Base-by-base conservation (phyloP, 2,113 vertebrate genomes). In the Desmodus rotundus region DNA sequence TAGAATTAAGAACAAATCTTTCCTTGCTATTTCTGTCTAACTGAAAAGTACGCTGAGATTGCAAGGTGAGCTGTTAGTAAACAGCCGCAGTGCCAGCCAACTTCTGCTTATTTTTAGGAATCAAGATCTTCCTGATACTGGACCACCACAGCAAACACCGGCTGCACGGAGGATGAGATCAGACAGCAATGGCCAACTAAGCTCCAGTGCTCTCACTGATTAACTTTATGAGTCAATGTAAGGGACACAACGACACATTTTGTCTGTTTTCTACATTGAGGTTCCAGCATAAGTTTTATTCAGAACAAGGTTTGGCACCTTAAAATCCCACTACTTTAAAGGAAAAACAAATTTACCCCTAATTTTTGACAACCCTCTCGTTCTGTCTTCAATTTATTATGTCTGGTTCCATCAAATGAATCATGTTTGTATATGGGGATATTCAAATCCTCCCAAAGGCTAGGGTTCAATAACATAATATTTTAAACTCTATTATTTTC, bases 81-180 rank as follows among this genome's bases (percentile, higher is more conserved):
- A 85, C 1, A 41, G 14, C 22, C 50, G 11, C 5, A 80, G n/a
- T 1, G 41, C 5, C 33, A 72, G n/a, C 47, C 47, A 91, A 84
- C 65, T 74, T 93, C 20, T 80, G 83, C 47, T 92, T 84, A 78
- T 87, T 82, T 96, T 58, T 31, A 86, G 82, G 50, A 68, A 94
- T 76, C 73, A 83, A 73, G 74, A 68, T 87, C 54, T 87, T 87
- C 81, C 78, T 52, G 72, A 91, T 68, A 65, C 1, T 24, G 24
- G 45, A 31, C 63, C 78, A 95, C 52, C n/a, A 90, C 82, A 96
- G 91, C 47, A 68, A 61, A 93, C 31, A 72, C 19, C n/a, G 45
- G 58, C 9, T 83, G 22, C 36, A 80, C 10, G 38, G 36, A 74
- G 26, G 36, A 73, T 54, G 52, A 93, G 47, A 19, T 43, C 26